Evolutionary conservation across 2,113 vertebrate genomes (phyloP).

Genomic region (Syrrhaptes paradoxus): DNA sequence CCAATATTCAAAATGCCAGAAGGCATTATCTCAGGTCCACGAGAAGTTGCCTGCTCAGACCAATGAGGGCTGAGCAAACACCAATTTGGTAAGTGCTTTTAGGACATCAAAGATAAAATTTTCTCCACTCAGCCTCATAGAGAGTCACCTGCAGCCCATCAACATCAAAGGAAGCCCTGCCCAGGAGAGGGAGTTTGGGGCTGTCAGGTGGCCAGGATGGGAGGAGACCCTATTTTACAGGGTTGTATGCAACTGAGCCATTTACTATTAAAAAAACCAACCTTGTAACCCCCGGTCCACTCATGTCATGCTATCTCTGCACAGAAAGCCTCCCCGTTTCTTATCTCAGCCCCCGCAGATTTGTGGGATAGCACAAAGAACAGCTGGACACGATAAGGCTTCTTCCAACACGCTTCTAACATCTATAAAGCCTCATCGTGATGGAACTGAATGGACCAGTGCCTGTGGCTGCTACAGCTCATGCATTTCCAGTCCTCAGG

Average conservation of each 20-base stretch:
- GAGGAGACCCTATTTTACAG: background rate
- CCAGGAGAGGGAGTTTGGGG: background rate
- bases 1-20: background rate
- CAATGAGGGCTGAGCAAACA: background rate
- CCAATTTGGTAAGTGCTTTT: background rate
- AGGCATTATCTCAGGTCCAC: fast-evolving
- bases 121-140: fast-evolving
- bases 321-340: background rate
- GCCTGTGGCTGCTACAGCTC: background rate
- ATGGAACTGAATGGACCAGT: fast-evolving
- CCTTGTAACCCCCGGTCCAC: background rate
- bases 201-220: background rate
- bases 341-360: background rate
- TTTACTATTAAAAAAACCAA: background rate
- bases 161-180: background rate
- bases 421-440: background rate
- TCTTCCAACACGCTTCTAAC: background rate
- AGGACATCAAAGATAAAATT: fast-evolving
- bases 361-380: background rate
- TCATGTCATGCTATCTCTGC: background rate
- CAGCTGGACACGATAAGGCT: background rate
- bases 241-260: fast-evolving
- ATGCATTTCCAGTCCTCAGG: background rate
- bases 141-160: background rate
- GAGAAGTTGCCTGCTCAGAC: background rate